A percentile compares a stretch with the other conserved stretches of the same genome.
Evolutionary conservation across 1,140 invertebrate genomes (phyloP).

Genomic region (Branchinecta lynchi): DNA sequence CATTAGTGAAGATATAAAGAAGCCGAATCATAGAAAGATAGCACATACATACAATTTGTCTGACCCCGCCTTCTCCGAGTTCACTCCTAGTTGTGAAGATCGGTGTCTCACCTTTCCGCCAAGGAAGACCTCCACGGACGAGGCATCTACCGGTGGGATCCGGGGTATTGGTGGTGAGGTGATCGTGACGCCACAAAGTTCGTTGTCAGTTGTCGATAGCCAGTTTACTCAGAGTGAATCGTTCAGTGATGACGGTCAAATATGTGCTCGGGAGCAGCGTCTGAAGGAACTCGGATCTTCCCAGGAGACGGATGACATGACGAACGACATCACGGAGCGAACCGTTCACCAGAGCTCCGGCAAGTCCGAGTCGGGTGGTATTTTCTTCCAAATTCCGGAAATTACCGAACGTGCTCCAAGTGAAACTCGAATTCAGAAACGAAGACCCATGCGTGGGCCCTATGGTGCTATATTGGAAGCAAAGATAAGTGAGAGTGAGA

Average conservation of each 20-base stretch:
- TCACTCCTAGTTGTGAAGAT: constrained; percentile 20
- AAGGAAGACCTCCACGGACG: constrained; percentile 24
- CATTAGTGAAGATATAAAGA: background rate
- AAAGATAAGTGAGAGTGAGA: constrained; percentile 53
- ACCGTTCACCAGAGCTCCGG: too few relatives aligned
- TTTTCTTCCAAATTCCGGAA: constrained; percentile 23
- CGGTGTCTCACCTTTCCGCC: constrained; percentile 12
- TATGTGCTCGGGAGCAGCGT: background rate
- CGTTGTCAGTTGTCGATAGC: too few relatives aligned
- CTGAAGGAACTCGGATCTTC: background rate
- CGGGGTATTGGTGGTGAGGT: constrained; percentile 42
- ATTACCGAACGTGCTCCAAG: constrained; percentile 45
- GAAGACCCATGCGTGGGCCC: constrained; percentile 51
- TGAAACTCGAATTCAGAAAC: constrained; percentile 18
- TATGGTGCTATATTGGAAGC: constrained; percentile 68
- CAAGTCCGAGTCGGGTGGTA: constrained; percentile 22
- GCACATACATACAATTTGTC: background rate
- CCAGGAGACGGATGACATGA: background rate
- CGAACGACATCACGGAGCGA: background rate
- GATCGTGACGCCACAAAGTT: constrained; percentile 21
- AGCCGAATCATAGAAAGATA: constrained; percentile 2
- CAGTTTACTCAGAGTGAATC: too few relatives aligned
- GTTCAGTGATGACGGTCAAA: background rate
- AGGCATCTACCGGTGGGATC: constrained; percentile 37
- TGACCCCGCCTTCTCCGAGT: constrained; percentile 23